A percentile compares a stretch with the other conserved stretches of the same genome.
phyloP scores from a whole-genome alignment of 2,113 vertebrate species.

The Chaetodon auriga region DNA sequence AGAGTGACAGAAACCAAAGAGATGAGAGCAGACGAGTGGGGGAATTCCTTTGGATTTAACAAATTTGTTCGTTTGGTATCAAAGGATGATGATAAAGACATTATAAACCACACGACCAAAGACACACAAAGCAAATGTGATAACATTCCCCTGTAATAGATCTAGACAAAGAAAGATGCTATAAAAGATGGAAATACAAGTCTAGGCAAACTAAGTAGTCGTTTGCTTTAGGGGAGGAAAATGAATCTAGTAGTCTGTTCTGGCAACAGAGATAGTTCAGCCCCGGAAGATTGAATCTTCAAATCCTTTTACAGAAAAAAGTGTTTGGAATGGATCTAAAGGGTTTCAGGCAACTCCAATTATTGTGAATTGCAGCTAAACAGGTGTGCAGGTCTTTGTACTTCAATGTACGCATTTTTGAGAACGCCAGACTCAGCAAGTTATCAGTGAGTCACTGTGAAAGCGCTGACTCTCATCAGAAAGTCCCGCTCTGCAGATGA shows the following conservation, averaged over 20 bases:
- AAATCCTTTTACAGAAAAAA: background rate
- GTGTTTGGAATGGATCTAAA: conserved; percentile 15
- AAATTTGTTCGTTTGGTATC: background rate
- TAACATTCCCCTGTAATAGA: conserved; percentile 9
- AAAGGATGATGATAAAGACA: background rate
- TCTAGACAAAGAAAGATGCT: background rate
- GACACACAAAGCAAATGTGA: conserved; percentile 1
- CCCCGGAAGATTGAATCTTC: background rate
- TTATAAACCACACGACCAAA: background rate
- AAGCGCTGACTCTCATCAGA: background rate
- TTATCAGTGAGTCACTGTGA: conserved; percentile 18
- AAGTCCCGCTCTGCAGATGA: background rate
- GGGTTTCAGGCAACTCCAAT: conserved; percentile 23
- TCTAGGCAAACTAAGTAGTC: background rate
- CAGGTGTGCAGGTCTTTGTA: conserved; percentile 40
- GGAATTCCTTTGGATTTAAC: conserved; percentile 9
- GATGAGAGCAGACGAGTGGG: background rate
- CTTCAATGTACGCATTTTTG: background rate
- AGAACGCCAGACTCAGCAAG: conserved; percentile 24
- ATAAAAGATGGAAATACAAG: conserved; percentile 22
- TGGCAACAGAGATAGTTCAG: background rate
- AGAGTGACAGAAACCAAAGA: background rate
- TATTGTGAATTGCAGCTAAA: conserved; percentile 20
- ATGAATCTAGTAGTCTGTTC: conserved; percentile 4
- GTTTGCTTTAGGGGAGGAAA: conserved; percentile 18